A percentile compares a stretch with the other conserved stretches of the same genome.
phyloP scores from a whole-genome alignment of 1,140 invertebrate genomes.

The Neomicropteryx cornuta region DNA sequence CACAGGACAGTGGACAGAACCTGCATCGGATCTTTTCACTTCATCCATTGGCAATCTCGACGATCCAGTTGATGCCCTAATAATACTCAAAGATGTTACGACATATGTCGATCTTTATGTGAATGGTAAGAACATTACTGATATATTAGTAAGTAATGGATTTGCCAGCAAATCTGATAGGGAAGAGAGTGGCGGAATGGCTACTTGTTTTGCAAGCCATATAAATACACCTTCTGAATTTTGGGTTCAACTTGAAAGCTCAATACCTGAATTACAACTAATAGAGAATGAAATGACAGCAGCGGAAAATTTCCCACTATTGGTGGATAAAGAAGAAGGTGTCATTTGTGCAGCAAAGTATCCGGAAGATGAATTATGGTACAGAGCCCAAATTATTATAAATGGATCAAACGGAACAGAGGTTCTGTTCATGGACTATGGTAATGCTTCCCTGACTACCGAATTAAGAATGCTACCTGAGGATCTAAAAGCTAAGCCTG shows the following conservation, averaged over 20 bases:
- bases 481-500: constrained; percentile 45
- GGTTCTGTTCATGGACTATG: constrained; percentile 64
- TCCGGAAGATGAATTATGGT: constrained; percentile 57
- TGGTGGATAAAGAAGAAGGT: constrained; percentile 40
- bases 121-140: constrained; percentile 45
- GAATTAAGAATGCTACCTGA: constrained; percentile 50
- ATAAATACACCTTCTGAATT: constrained; percentile 56
- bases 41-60: constrained; percentile 30
- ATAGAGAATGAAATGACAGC: constrained; percentile 45
- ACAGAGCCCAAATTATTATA: constrained; percentile 52
- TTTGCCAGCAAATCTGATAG: constrained; percentile 37
- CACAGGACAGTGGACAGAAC: constrained; percentile 53
- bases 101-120: constrained; percentile 55
- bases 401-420: constrained; percentile 47
- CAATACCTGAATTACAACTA: constrained; percentile 46
- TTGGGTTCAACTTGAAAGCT: constrained; percentile 55
- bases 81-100: constrained; percentile 46
- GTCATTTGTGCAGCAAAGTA: constrained; percentile 56
- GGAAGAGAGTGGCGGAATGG: constrained; percentile 33
- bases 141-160: constrained; percentile 43
- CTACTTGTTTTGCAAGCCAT: constrained; percentile 51
- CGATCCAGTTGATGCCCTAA: constrained; percentile 34
- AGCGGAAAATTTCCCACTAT: constrained; percentile 40
- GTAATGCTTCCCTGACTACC: constrained; percentile 50
- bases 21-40: constrained; percentile 46